Base-by-base conservation (phyloP, 2,113 vertebrate genomes). In the Ammodytes dubius region DNA sequence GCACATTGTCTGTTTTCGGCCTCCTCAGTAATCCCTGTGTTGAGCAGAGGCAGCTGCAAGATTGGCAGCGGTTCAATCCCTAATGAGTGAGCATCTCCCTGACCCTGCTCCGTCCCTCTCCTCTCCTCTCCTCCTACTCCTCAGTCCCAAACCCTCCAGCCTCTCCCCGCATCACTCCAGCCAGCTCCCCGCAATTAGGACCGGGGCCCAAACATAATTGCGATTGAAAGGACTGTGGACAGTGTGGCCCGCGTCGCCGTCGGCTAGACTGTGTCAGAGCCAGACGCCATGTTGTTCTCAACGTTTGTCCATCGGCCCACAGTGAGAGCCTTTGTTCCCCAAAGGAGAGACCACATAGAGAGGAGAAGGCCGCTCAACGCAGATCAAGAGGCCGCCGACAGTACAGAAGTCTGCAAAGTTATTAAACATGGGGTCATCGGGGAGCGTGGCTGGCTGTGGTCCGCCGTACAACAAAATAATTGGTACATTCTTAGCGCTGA, bases 71-170 rank as follows among this genome's bases (percentile, higher is more conserved):
- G 72, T 86, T 88, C 87, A 85, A 15, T 70, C 70, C 49, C 86
- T 93, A 93, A 93, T 91, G 88, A 92, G 86, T 57, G 64, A 84
- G 85, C 79, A 68, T 85, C 88, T 87, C 88, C 87, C 81, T 88
- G 89, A 91, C 88, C 89, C 67, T 37, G 81, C 57, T 56, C 67
- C 57, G 11, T 83, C 64, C 67, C 81, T 63, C 66, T 75, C 66
- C n/a, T 61, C 75, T 76, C 81, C 70, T 50, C 40, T 79, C 65
- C 64, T 68, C 59, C 49, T 74, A 43, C 79, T 73, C 67, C 65
- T 87, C 79, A 59, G 71, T 76, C 79, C 35, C 0, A 69, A 77
- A 27, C 27, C 76, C 65, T 63, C 52, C 82, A 40, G 70, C 66
- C 74, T 61, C 63, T 53, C 43, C 67, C 54, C 19, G 39, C 79